Evolutionary conservation across 2,797 vertebrate species (phyloP), one percentile per base, ranked within the genome.

Genomic region (Pseudocheirus occidentalis): DNA sequence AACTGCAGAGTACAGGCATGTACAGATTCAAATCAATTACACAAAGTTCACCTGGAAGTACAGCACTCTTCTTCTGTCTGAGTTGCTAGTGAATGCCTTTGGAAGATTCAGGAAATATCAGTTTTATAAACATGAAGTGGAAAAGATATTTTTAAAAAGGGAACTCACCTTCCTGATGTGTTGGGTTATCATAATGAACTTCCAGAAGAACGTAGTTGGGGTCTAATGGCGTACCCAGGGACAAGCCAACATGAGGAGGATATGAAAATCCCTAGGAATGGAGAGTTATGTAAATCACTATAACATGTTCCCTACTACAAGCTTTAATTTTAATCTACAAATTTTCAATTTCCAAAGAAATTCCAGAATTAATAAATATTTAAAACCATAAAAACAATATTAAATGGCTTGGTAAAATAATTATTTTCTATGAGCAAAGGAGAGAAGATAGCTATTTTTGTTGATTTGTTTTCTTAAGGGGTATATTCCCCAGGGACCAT

Each of bases 151-250:
- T n/a, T 16, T 18, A 66, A 18, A 95, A 55, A 97, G 90, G 31
- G 40, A 93, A 97, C 97, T 96, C 98, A 99, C 99, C 99, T 99
- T 98, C 98, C 93, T 98, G 97, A 93, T 99, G 98, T 12, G 98
- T 97, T 0, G 99, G 99, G 92, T 99, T 99, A 97, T 99, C 99
- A 90, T 99, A 99, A 97, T 99, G 99, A 52, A 99, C 97, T 98
- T 99, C 99, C 98, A 99, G 98, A 55, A 99, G 99, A 92, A 99
- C 99, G 0, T 99, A 99, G 57, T 97, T 98, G 40, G 99, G 99
- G 95, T 99, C 99, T 54, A 97, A 93, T 0, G 98, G 95, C 46
- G 98, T 99, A 90, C 99, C 99, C 0, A 99, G 98, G 91, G 99
- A 99, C 96, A 99, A 98, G 53, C 99, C 99, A 94, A 98, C 99